Evolutionary conservation across 2,113 vertebrate genomes (phyloP), one percentile per base, ranked within the genome.

Genomic region (Rattus rattus): DNA sequence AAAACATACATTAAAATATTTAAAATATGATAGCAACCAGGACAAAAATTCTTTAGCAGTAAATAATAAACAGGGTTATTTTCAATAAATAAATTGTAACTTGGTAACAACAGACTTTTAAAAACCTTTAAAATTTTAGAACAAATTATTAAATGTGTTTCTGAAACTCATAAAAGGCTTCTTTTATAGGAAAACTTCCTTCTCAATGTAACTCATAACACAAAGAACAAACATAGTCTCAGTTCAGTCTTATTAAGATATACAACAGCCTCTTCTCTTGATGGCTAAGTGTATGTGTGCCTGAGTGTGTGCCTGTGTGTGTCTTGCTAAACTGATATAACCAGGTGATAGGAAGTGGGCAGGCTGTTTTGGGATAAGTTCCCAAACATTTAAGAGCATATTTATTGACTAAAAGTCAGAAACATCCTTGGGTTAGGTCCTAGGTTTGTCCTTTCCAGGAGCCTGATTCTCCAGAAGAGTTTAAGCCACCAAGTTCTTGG

Each of bases 1-100:
- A 94, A 93, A 88, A 97, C 96, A 98, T 98, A 96, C 97, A 98
- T 98, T 97, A 97, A 98, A 61, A 98, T 97, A 98, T 98, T 98
- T 98, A 98, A 99, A 98, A 98, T 97, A 98, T 61, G 92, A 90
- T 75, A 98, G 96, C 77, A 54, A 54, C 52, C 43, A 98, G 65
- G 97, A 98, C 95, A 96, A 98, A 99, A 98, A 98, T 98, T 97
- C 67, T 95, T 70, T 95, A 86, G 91, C 98, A 98, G 76, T 97
- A 95, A 93, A 63, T 96, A 97, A 81, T 87, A 97, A 98, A 93
- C 63, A 98, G 95, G 95, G 98, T 98, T 98, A 98, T 98, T 98
- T 98, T 98, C 96, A 97, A 90, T 92, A 97, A 97, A 97, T 98
- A 85, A 94, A 97, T 97, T 97, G 96, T 94, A 97, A 91, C 96